Evolutionary conservation across 2,113 vertebrate species (phyloP), one percentile per base, ranked within the genome.

Genomic region (Eonycteris spelaea): DNA sequence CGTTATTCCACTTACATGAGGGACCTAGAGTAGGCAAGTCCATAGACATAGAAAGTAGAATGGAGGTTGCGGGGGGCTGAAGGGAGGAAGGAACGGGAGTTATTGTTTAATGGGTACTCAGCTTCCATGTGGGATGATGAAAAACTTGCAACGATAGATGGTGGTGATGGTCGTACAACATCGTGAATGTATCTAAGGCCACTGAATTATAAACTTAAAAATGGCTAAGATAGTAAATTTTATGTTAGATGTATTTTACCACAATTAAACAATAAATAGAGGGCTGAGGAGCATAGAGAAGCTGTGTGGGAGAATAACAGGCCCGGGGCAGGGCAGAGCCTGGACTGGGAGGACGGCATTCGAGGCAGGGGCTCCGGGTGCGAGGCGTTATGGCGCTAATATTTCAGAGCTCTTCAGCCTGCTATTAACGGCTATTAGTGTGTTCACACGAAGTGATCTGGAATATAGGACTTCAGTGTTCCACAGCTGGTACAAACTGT

Each of bases 401-500:
- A 13, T 7, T 51, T 57, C 74, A 33, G 33, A 51, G 4, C 38
- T 78, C 59, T 11, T 15, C 16, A 3, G 80, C 43, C 55, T 63
- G 65, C 67, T 83, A 13, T 33, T 38, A 30, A 40, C 7, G 80
- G 93, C 79, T 40, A 6, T 40, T 40, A 55, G 6, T 7, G 53
- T 24, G 28, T 38, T 78, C 68, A 35, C 48, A 40, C 57, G 35
- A 91, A 38, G 35, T 26, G 35, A 59, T 84, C 77, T 77, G 40
- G 30, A 43, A 61, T 74, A 35, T 0, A 70, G n/a, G 71, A 35
- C 10, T 0, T 0, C 19, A 35, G 45, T 0, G 0, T 61, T 97
- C 61, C 87, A 9, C 18, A 6, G 35, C 71, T 74, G 70, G 24
- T 63, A 65, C 61, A 40, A 0, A 0, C 57, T 14, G n/a, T 43